Evolutionary conservation across 2,113 vertebrate species (phyloP), one percentile per base, ranked within the genome.

Genomic region (Semnornis frantzii): DNA sequence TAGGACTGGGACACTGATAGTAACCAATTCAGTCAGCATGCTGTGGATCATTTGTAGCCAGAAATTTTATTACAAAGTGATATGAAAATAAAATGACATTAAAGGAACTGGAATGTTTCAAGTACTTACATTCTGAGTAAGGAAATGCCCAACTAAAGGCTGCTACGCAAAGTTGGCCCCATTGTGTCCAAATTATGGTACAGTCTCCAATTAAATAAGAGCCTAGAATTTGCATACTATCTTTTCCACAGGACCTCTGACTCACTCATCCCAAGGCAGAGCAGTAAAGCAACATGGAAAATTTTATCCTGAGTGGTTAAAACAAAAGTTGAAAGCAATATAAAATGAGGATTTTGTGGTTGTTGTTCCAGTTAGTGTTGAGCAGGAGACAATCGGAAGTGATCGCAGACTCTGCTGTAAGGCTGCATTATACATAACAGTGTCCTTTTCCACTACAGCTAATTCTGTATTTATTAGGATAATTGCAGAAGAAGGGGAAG

Each of bases 201-300:
- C 17, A 50, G 44, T 24, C 78, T 54, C 64, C 55, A 78, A 58
- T 64, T 81, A 75, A 90, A 78, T 87, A 82, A 50, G 65, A 90
- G 75, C 31, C 85, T 93, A 87, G 86, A 80, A 91, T 91, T 92
- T 92, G 84, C 60, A 77, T 77, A 8, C 60, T 82, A 30, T 77
- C 57, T 93, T 87, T 92, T 92, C 59, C 71, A 80, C 23, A 54
- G 80, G 70, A 86, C 48, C 33, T 85, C 89, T 89, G 86, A 87
- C 82, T 92, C 84, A 76, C 37, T 92, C 46, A 60, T 76, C 66
- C 71, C 90, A 79, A 91, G 42, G 42, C 52, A 92, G 74, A 80
- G 34, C 30, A 75, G 62, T 63, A 85, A 90, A 89, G 10, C 21
- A 70, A 60, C 31, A 73, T 34, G 59, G 86, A 80, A 92, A 91